Evolutionary conservation across 92 coral and sea anemone species (phyloP).

Genomic region (Actinernus sp.): DNA sequence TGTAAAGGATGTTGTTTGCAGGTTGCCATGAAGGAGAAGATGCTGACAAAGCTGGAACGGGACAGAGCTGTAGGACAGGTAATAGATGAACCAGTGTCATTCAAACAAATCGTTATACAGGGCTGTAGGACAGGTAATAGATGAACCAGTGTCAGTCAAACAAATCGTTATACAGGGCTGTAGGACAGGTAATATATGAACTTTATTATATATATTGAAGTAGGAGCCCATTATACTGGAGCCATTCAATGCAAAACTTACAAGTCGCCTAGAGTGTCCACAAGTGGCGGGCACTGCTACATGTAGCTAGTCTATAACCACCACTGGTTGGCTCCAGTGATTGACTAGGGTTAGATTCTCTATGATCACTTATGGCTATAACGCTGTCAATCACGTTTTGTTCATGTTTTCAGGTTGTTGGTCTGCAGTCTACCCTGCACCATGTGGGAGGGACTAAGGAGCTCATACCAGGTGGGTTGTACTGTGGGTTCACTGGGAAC

Average conservation of each 20-base stretch:
- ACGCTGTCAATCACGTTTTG: not conserved
- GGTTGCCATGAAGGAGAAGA: slow-evolving; percentile 99
- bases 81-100: no score
- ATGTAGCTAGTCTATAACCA: no score
- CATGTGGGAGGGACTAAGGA: slow-evolving; percentile 82
- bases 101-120: no score
- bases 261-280: no score
- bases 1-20: slow-evolving; percentile 9
- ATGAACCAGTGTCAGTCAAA: no score
- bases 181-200: slow-evolving; percentile 89
- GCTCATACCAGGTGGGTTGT: slow-evolving; percentile 12
- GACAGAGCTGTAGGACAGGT: slow-evolving; percentile 99
- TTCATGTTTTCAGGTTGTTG: slow-evolving; percentile 70
- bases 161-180: slow-evolving; percentile 91
- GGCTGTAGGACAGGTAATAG: slow-evolving; percentile 97
- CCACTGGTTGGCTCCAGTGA: no score
- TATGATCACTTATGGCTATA: no score
- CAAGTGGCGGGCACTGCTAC: no score
- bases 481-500: not conserved
- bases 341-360: no score
- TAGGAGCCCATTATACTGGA: no score
- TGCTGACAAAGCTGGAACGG: slow-evolving; percentile 94
- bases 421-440: slow-evolving; percentile 90
- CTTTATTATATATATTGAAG: no score
- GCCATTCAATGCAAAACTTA: no score